Conservation (phyloP, 2,797 vertebrate species). For the Mico argentatus region DNA sequence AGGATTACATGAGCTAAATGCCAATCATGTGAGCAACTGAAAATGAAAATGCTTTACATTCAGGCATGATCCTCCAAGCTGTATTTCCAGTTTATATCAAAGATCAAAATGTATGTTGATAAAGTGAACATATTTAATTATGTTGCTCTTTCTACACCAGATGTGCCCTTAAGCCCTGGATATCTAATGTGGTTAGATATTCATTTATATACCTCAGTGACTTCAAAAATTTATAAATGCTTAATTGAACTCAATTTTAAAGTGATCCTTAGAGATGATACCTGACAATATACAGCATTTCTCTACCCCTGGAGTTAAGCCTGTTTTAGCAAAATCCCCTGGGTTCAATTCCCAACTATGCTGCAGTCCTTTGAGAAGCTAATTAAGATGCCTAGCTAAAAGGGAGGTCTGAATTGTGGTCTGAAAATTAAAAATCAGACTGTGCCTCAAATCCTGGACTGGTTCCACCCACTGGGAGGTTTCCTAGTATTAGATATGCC, state of each 20-base stretch:
- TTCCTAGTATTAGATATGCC: neutral
- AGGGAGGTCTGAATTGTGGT: neutral
- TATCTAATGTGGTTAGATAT: neutral
- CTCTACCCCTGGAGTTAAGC: neutral
- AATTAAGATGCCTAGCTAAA: constrained; percentile 15
- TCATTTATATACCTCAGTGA: neutral
- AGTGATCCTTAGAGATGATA: neutral
- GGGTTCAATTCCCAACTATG: neutral
- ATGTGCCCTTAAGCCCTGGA: neutral
- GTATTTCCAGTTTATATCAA: neutral
- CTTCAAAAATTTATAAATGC: neutral
- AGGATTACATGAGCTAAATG: neutral
- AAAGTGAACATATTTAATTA: neutral
- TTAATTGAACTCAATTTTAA: constrained; percentile 34
- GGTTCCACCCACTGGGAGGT: neutral
- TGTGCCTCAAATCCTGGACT: neutral
- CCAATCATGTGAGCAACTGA: neutral
- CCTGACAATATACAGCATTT: neutral
- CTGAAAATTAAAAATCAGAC: constrained; percentile 56
- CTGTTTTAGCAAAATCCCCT: neutral
- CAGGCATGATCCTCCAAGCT: neutral
- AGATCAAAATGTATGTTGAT: neutral
- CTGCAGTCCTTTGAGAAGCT: neutral
- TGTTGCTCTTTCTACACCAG: neutral
- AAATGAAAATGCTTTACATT: neutral